These are phyloP conservation scores for Poliocrania exsul DNA, from an alignment of 2,797 vertebrate species.

Conservation along the genomic window DNA sequence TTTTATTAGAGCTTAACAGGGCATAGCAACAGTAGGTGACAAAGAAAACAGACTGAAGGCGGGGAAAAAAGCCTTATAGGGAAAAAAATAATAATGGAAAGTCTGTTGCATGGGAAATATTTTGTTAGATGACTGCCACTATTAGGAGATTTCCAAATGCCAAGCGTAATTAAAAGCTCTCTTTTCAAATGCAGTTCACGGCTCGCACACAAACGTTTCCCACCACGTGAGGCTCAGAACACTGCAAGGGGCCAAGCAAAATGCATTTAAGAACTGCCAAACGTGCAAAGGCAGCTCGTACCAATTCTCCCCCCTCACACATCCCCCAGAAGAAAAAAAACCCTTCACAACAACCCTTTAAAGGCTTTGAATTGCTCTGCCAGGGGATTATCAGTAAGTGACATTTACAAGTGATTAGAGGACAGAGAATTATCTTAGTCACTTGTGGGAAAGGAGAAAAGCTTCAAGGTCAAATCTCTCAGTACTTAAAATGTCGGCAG, in stretches of 20 bases:
- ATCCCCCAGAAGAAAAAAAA: neutral
- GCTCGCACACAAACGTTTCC: constrained; percentile 50
- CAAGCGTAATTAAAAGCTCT: constrained; percentile 65
- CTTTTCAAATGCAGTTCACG: constrained; percentile 64
- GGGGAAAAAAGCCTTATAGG: neutral
- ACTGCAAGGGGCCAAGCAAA: constrained; percentile 54
- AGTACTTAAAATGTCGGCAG: constrained; percentile 59
- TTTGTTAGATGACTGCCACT: constrained; percentile 58
- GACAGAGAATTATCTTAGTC: constrained; percentile 64
- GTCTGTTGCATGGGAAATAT: constrained; percentile 54
- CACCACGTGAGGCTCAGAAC: constrained; percentile 59
- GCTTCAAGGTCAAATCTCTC: constrained; percentile 64
- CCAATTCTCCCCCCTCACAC: neutral
- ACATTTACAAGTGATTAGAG: constrained; percentile 70
- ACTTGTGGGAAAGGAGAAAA: constrained; percentile 65
- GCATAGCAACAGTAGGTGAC: constrained; percentile 49
- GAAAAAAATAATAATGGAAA: neutral
- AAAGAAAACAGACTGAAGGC: constrained; percentile 52
- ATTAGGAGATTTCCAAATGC: constrained; percentile 45
- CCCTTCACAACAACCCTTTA: constrained; percentile 56
- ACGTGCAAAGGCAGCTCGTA: constrained; percentile 60
- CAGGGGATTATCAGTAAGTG: constrained; percentile 61
- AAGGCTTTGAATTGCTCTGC: constrained; percentile 60
- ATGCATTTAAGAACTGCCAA: constrained; percentile 62
- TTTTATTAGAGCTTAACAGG: constrained; percentile 60